phyloP scores from a whole-genome alignment of 2,113 vertebrate species.

The Pseudolaguvia tuberculata region DNA sequence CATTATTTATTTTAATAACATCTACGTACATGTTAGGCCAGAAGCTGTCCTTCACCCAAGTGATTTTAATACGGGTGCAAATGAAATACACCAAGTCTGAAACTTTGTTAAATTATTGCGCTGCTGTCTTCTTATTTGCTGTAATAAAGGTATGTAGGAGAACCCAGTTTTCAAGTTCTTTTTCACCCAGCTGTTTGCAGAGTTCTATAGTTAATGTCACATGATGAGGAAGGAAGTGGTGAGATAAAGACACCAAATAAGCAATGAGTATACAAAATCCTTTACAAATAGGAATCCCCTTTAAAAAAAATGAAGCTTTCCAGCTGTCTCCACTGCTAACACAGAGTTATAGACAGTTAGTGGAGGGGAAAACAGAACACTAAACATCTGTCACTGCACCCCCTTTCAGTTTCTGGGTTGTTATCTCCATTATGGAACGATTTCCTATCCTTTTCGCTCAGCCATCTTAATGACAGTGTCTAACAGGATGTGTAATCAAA shows the following conservation, averaged over 20 bases:
- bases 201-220: slow-evolving; percentile 32
- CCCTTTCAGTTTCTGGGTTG: slow-evolving; percentile 19
- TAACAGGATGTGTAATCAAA: slow-evolving; percentile 7
- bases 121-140: background rate
- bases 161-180: background rate
- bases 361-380: background rate
- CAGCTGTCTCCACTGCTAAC: slow-evolving; percentile 23
- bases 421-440: background rate
- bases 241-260: slow-evolving; percentile 35
- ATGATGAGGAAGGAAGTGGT: slow-evolving; percentile 66
- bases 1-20: slow-evolving; percentile 20
- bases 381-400: slow-evolving; percentile 30
- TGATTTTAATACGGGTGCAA: slow-evolving; percentile 15
- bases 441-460: slow-evolving; percentile 2
- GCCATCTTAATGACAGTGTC: background rate
- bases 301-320: slow-evolving; percentile 2
- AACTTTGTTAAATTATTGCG: slow-evolving; percentile 7
- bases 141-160: background rate
- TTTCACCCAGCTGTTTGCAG: slow-evolving; percentile 36
- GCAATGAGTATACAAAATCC: slow-evolving; percentile 22
- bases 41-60: slow-evolving; percentile 30
- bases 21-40: slow-evolving; percentile 57
- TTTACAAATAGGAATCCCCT: slow-evolving; percentile 27
- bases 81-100: background rate
- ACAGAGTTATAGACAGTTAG: slow-evolving; percentile 3